Base-by-base conservation (phyloP, 2,113 vertebrate species). In the Triplophysa siluroides region DNA sequence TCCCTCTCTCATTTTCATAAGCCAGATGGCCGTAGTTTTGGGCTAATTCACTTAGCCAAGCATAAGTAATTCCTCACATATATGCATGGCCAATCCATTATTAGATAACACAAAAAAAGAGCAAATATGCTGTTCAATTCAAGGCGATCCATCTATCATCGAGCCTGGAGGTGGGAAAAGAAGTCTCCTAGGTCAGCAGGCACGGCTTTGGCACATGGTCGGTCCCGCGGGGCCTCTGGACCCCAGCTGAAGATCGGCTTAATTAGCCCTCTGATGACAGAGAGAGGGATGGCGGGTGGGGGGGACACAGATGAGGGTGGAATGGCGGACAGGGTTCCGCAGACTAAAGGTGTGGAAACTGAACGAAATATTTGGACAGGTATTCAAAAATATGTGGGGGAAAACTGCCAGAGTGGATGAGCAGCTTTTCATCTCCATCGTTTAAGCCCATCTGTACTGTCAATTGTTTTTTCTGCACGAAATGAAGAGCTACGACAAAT, bases 21-120 rank as follows among this genome's bases (percentile, higher is more conserved):
- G 85, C 88, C 92, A 93, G 91, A 92, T 92, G 92, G 90, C 78
- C 84, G 50, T 86, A 87, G 89, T 90, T 92, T 81, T 81, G 87
- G 89, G 82, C 52, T 89, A 91, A 91, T 89, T 89, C 86, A 86
- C 66, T 89, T 86, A 88, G 88, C 84, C 81, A 78, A 77, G 85
- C 88, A 88, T 88, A 88, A 88, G 85, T 88, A 89, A 89, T 86
- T 85, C 58, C 61, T 83, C 73, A 76, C 76, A 85, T 87, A 90
- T 87, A 88, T 90, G 87, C 78, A 88, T 84, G 81, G 80, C 65
- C 62, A 61, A 74, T 81, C 67, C 71, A 87, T 89, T 86, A 90
- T 88, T 88, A 86, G 82, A 87, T 75, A 84, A 83, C 63, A 63
- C 14, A 71, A 83, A 78, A 76, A 86, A 50, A 56, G 52, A 62